Conservation (phyloP, 92 coral and sea anemone genomes). For the Porites cylindrica region DNA sequence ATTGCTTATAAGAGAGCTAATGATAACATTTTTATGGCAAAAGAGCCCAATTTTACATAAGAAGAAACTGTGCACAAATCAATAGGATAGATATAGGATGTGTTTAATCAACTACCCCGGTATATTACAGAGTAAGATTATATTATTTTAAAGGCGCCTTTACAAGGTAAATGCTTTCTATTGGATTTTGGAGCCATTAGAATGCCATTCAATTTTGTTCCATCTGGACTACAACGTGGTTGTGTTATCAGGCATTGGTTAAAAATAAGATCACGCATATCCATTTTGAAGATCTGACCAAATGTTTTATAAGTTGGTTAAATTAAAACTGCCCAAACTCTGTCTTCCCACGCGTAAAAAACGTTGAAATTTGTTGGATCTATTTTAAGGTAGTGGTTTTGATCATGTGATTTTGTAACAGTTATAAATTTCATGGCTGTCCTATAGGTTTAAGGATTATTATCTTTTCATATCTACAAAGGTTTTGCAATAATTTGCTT, state of each 20-base stretch:
- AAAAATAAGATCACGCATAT: constrained; percentile 7
- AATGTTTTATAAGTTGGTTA: not conserved
- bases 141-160: too few species aligned
- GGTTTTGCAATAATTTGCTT: constrained; percentile 12
- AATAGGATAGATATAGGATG: too few species aligned
- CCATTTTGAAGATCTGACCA: not conserved
- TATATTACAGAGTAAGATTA: too few species aligned
- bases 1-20: too few species aligned
- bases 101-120: too few species aligned
- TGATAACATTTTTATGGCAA: too few species aligned
- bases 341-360: not conserved
- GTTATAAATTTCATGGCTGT: not conserved
- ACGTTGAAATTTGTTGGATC: not conserved
- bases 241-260: not conserved
- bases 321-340: not conserved
- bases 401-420: not conserved
- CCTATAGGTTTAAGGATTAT: not conserved
- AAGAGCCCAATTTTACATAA: too few species aligned
- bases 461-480: not conserved
- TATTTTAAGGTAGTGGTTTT: constrained; percentile 8
- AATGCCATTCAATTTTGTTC: not conserved
- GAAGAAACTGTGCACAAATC: too few species aligned
- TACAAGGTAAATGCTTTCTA: too few species aligned
- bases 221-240: constrained; percentile 32
- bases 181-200: too few species aligned